Conservation (phyloP, 2,888 invertebrate species). For the Meganola albula region DNA sequence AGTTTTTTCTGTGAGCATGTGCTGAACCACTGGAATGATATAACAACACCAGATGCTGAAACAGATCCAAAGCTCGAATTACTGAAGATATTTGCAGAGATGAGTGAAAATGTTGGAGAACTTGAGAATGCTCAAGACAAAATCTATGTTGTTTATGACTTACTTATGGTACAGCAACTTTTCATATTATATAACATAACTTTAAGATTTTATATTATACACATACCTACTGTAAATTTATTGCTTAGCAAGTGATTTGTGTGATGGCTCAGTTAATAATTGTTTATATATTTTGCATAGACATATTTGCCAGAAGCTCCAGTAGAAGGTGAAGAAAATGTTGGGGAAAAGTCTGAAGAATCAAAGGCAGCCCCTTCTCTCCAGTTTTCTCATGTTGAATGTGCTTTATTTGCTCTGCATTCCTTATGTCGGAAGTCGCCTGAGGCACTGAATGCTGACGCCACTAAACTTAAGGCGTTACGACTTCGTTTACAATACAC, state of each 20-base stretch:
- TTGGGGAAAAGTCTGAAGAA: conserved; percentile 54
- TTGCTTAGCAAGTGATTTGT: too few relatives aligned
- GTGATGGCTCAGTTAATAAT: too few relatives aligned
- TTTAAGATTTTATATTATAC: too few relatives aligned
- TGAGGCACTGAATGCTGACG: conserved; percentile 84
- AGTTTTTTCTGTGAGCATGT: conserved; percentile 91
- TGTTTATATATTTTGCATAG: too few relatives aligned
- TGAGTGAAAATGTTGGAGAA: conserved; percentile 86
- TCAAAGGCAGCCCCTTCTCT: conserved; percentile 84
- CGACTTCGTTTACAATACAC: conserved; percentile 93
- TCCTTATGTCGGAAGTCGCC: conserved; percentile 88
- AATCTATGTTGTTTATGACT: conserved; percentile 86
- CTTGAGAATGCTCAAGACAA: conserved; percentile 85
- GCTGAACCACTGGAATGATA: conserved; percentile 83
- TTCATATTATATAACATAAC: too few relatives aligned
- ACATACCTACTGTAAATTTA: too few relatives aligned
- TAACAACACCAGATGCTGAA: conserved; percentile 78
- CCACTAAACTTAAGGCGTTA: conserved; percentile 88
- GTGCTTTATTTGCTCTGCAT: conserved; percentile 87
- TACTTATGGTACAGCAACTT: conserved; percentile 89
- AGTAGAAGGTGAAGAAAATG: conserved; percentile 69
- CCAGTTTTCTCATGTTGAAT: conserved; percentile 96
- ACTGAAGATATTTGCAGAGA: conserved; percentile 91
- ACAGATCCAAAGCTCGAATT: conserved; percentile 85
- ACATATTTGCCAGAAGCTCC: conserved; percentile 94